Evolutionary conservation across 2,888 invertebrate species (phyloP), one percentile per base, ranked within the genome.

Genomic region (Cyrtodaria siliqua): DNA sequence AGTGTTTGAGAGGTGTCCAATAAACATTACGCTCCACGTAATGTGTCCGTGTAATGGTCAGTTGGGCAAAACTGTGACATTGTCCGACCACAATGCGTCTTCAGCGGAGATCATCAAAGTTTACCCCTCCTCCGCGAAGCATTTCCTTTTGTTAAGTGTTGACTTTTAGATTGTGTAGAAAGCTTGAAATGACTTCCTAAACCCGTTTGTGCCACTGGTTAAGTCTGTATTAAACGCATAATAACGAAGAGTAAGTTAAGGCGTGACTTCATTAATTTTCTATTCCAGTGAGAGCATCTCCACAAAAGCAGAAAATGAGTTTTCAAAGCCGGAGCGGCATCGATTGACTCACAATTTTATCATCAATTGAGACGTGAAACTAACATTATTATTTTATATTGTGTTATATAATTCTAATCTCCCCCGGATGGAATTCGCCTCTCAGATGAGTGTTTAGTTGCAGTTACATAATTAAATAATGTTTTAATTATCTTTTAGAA

Each of bases 251-350:
- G 79, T 70, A 62, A 53, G 53, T 40, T 29, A 53, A 76, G 79
- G 79, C 75, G 79, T 75, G 79, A 80, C 79, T 80, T 80, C 75
- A 80, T 80, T 80, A 80, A 61, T 68, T 61, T 55, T 40, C 53
- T 55, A 76, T 76, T 76, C 79, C 75, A 27, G 23, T 4, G 72
- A 62, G 69, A 61, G 47, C 40, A 55, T 42, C 52, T 33, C 33
- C 57, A 77, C 63, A 77, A 77, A 62, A 52, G 67, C 67, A 47
- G 68, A 71, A 71, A 77, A 77, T 77, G 71, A 77, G 67, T 63
- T 77, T 71, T 63, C 62, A 63, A 71, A 71, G 56, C 62, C 44
- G 23, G 47, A 49, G 53, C 52, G 56, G 52, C 59, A 53, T 62
- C 38, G 50, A 38, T 59, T 67, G 53, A 63, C 77, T 77, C 62